These are phyloP conservation scores for Cydia fagiglandana DNA, from an alignment of 1,140 invertebrate species.

Conservation along the genomic window DNA sequence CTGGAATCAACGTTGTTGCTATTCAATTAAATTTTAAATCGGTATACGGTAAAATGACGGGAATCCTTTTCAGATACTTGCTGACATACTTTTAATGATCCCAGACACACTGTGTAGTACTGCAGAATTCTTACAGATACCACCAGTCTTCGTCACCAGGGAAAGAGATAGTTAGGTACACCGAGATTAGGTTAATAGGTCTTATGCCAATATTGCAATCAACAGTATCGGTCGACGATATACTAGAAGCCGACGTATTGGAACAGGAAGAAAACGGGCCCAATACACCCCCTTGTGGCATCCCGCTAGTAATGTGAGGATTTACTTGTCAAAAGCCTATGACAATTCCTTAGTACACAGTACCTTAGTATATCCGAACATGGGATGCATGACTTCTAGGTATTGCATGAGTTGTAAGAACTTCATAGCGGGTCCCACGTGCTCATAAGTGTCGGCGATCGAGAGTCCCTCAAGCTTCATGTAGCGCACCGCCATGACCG, in stretches of 20 bases:
- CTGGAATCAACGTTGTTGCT: slow-evolving; percentile 44
- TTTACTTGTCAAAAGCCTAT: not conserved
- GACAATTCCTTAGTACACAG: not conserved
- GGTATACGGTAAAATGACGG: too few relatives aligned
- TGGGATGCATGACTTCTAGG: slow-evolving; percentile 93
- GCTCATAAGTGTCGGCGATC: slow-evolving; percentile 86
- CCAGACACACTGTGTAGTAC: too few relatives aligned
- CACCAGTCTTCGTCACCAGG: too few relatives aligned
- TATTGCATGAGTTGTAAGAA: slow-evolving; percentile 91
- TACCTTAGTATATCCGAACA: slow-evolving; percentile 93
- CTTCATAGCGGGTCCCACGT: slow-evolving; percentile 89
- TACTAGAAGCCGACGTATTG: slow-evolving; percentile 12
- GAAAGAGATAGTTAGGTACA: too few relatives aligned
- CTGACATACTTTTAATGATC: too few relatives aligned
- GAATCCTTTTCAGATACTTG: too few relatives aligned
- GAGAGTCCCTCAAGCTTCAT: slow-evolving; percentile 86
- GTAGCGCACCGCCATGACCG: slow-evolving; percentile 87
- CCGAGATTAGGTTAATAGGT: too few relatives aligned
- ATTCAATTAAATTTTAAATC: not conserved
- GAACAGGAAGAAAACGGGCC: not conserved
- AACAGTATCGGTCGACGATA: not conserved
- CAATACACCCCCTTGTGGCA: not conserved
- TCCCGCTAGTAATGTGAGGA: not conserved
- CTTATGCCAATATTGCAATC: too few relatives aligned
- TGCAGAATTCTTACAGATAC: too few relatives aligned